phyloP scores from a whole-genome alignment of 1,140 invertebrate species.

The Drosophila quadrilineata region DNA sequence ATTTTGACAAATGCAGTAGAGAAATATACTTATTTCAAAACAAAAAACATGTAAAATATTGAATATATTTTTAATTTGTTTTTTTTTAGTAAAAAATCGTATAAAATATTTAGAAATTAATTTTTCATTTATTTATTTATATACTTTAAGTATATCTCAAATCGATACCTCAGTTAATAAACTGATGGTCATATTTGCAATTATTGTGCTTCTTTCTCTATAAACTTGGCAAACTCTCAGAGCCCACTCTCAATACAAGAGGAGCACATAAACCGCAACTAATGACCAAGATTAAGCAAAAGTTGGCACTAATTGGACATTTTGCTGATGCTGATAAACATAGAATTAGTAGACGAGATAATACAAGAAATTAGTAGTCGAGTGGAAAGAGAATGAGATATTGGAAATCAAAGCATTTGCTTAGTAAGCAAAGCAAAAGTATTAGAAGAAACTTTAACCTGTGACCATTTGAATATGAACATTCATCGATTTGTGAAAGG shows the following conservation, averaged over 20 bases:
- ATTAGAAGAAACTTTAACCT: neutral
- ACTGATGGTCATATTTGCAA: no score
- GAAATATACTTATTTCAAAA: no score
- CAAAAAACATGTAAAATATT: no score
- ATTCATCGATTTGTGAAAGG: conserved; percentile 3
- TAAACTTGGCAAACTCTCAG: no score
- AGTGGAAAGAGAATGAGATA: neutral
- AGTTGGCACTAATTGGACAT: neutral
- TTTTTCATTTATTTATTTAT: no score
- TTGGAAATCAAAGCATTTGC: neutral
- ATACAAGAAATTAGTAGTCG: neutral
- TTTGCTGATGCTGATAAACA: neutral
- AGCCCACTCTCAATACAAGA: no score
- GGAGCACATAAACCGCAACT: neutral
- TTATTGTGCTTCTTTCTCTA: neutral
- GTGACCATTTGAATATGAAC: neutral
- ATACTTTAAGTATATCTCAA: no score
- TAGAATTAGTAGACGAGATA: neutral
- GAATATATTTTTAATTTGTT: no score
- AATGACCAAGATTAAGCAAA: neutral
- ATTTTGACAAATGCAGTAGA: no score
- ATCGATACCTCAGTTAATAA: no score
- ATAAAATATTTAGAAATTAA: no score
- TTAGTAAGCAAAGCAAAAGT: neutral
- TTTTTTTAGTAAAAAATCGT: no score